Base-by-base conservation (phyloP, 1,140 invertebrate genomes). In the Meloidogyne hapla region DNA sequence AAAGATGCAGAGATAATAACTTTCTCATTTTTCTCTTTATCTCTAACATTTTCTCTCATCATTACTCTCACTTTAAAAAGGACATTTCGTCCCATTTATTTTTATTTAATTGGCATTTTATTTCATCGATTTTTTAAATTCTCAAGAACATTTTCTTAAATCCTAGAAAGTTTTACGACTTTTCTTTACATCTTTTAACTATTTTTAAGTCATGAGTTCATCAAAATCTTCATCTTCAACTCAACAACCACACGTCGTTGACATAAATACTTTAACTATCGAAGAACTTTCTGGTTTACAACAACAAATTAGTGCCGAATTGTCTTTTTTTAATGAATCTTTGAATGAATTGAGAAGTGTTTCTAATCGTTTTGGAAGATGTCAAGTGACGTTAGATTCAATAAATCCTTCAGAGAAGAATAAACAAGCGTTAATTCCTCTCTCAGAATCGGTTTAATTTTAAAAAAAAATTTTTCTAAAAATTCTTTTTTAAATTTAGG, bases 391-490 rank as follows among this genome's bases (percentile, higher is more conserved):
- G 12, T 40, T 80, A 8, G 80, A 77, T 23, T 77, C 80, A 4
- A 71, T 80, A 12, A 76, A 73, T 25, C 21, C 65, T 21, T 23
- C 25, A 3, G 79, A 81, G 28, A 38, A 75, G 18, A 72, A 84
- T 33, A 80, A 86, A 66, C 21, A 66, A 6, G 74, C 82, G 28
- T 65, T 84, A 5, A 78, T 84, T 77, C 83, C 83, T n/a, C 79
- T 84, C 23, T 81, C 84, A 10, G 81, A 79, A 77, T 79, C 83
- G 45, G 83, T 84, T 73, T 75, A 10, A 33, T 62, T 82, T 75
- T 79, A n/a, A n/a, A n/a, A n/a, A n/a, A n/a, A n/a, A 40, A 48
- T 69, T 56, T 75, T 18, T 56, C 12, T 79, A 33, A 65, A 15
- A 33, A 23, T 13, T 5, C 26, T 80, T 83, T 15, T 28, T 33